These are phyloP conservation scores for Phrixothrix hirtus DNA, from an alignment of 2,888 invertebrate genomes.

Conservation along the genomic window DNA sequence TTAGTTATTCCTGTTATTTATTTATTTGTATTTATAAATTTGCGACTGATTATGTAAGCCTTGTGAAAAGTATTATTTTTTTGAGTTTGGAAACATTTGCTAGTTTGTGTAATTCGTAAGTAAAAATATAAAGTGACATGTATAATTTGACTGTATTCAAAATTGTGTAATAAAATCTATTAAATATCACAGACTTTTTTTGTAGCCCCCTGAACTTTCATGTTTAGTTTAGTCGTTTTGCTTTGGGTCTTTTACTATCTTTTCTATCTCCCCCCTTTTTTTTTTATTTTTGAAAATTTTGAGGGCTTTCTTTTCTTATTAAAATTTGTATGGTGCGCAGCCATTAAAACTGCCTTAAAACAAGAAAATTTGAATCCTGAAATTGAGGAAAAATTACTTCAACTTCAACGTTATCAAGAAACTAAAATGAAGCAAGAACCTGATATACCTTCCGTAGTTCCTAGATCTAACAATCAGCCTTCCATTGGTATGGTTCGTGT, in stretches of 20 bases:
- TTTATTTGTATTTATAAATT: conserved; percentile 9
- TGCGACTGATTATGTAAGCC: conserved; percentile 21
- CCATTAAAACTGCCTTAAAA: conserved; percentile 89
- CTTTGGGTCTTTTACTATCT: conserved; percentile 46
- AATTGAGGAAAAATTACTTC: conserved; percentile 88
- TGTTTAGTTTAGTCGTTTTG: conserved; percentile 49
- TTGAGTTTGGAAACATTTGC: conserved; percentile 32
- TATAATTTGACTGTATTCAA: conserved; percentile 34
- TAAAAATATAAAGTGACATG: conserved; percentile 22
- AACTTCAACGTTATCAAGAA: conserved; percentile 84
- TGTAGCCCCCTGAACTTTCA: conserved; percentile 39
- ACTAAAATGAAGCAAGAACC: conserved; percentile 70
- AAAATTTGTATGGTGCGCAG: conserved; percentile 58
- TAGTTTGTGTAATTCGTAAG: conserved; percentile 17
- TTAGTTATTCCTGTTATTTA: conserved; percentile 10
- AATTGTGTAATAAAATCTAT: conserved; percentile 37
- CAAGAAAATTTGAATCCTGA: conserved; percentile 90
- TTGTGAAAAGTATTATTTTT: conserved; percentile 15
- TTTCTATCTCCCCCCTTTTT: conserved; percentile 32
- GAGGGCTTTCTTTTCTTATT: conserved; percentile 18
- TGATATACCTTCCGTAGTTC: conserved; percentile 45
- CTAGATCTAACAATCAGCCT: conserved; percentile 21
- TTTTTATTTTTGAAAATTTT: conserved; percentile 11
- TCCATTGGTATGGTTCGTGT: conserved; percentile 43
- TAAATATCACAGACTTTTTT: conserved; percentile 40